Evolutionary conservation across 2,797 vertebrate species (phyloP).

Genomic region (Eremophila alpestris): DNA sequence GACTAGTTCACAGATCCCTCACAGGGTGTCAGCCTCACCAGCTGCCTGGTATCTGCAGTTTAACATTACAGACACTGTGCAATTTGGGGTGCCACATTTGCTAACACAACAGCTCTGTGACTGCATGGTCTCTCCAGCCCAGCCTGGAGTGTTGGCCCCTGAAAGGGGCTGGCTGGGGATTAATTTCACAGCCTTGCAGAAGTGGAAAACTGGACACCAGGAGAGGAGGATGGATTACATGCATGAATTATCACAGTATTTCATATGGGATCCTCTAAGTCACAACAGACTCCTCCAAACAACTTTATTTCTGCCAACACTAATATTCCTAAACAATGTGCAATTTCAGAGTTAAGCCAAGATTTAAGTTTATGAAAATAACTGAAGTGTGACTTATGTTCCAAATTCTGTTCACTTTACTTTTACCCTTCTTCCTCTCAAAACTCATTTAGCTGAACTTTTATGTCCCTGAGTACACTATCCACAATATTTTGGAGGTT

Average conservation of each 20-base stretch:
- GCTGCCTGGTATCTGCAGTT: neutral
- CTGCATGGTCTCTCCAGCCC: neutral
- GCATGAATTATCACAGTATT: neutral
- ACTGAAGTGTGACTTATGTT: neutral
- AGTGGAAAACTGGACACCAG: neutral
- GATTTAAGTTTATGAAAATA: neutral
- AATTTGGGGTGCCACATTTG: neutral
- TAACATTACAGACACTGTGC: neutral
- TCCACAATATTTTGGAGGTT: neutral
- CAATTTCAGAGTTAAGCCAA: neutral
- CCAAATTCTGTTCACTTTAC: neutral
- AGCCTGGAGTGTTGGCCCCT: accelerated
- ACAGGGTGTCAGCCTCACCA: neutral
- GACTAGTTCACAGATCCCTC: neutral
- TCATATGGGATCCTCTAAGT: neutral
- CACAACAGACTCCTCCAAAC: neutral
- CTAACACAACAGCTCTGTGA: neutral
- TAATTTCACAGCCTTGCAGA: neutral
- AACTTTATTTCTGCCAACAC: neutral
- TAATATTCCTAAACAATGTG: neutral
- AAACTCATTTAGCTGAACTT: neutral
- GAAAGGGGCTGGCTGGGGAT: neutral
- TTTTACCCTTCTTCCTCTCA: neutral
- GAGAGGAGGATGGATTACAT: neutral
- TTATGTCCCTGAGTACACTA: neutral